Percentiles rank a stretch among this genome's conserved stretches.
phyloP scores from a whole-genome alignment of 2,113 vertebrate genomes.

The Mustelus asterias region DNA sequence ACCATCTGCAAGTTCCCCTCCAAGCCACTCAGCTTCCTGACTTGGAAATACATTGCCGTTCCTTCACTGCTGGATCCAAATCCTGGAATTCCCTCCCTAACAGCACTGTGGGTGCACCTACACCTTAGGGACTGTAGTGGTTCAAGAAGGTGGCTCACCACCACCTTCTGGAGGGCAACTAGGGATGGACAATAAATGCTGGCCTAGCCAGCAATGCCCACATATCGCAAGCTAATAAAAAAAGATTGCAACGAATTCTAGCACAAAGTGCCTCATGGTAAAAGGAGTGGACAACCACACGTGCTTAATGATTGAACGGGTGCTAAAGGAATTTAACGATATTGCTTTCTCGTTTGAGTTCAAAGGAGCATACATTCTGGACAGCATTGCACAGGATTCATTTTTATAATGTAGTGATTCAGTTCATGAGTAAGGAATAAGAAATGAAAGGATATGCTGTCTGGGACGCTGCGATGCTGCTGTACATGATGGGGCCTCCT shows the following conservation, averaged over 20 bases:
- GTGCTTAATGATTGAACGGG: neutral
- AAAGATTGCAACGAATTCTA: neutral
- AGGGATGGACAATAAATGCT: no score
- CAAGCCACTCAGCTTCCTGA: no score
- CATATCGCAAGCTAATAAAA: no score
- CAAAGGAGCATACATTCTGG: neutral
- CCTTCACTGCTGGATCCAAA: no score
- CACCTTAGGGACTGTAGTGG: no score
- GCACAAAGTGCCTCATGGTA: neutral
- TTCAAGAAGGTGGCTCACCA: no score
- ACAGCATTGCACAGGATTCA: neutral
- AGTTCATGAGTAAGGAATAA: neutral
- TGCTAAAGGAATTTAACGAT: neutral
- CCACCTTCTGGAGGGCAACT: no score
- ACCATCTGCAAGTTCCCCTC: no score
- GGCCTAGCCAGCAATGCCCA: no score
- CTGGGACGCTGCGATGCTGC: neutral
- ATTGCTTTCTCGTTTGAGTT: neutral
- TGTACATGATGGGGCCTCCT: neutral
- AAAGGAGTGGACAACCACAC: neutral
- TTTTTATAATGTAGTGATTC: neutral
- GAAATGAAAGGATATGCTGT: neutral
- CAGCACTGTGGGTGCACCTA: no score
- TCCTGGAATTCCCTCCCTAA: no score
- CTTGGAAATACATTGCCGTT: no score